phyloP scores from a whole-genome alignment of 2,888 invertebrate genomes.

The Agonopterix alstromeriana region DNA sequence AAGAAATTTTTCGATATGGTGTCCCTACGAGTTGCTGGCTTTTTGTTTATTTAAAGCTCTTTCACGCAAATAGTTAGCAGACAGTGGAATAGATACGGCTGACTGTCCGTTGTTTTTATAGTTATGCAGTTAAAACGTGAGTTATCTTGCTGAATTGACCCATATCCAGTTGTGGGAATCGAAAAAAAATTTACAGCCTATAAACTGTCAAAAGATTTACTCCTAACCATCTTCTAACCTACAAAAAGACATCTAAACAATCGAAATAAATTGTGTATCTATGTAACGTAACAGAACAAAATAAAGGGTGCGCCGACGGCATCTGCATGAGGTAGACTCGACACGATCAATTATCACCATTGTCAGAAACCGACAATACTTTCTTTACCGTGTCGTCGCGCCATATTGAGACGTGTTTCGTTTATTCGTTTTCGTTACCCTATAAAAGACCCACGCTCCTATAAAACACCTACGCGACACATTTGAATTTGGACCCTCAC shows the following conservation, averaged over 20 bases:
- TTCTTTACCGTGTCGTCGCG: conserved; percentile 48
- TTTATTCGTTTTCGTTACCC: conserved; percentile 19
- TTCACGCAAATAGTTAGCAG: too few species aligned
- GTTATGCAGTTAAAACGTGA: too few species aligned
- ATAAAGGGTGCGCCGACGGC: conserved; percentile 51
- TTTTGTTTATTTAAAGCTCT: too few species aligned
- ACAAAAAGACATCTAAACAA: conserved; percentile 45
- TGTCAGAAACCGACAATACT: conserved; percentile 53
- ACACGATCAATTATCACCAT: conserved; percentile 67
- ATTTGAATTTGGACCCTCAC: conserved; percentile 26
- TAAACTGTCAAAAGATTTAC: conserved; percentile 49
- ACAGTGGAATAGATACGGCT: too few species aligned
- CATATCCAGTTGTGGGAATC: background rate
- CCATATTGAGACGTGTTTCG: conserved; percentile 43
- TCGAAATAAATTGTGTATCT: conserved; percentile 45
- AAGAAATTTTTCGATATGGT: too few species aligned
- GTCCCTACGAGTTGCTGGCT: too few species aligned
- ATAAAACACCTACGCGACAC: conserved; percentile 15
- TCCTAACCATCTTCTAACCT: conserved; percentile 26
- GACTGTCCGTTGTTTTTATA: too few species aligned
- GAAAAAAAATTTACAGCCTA: conserved; percentile 22
- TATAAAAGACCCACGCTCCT: conserved; percentile 33
- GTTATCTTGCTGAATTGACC: too few species aligned
- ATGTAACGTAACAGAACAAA: conserved; percentile 27
- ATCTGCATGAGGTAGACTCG: conserved; percentile 49